Percentiles rank a stretch among this genome's conserved stretches.
Evolutionary conservation across 2,888 invertebrate genomes (phyloP).

Genomic region (Bembecia ichneumoniformis): DNA sequence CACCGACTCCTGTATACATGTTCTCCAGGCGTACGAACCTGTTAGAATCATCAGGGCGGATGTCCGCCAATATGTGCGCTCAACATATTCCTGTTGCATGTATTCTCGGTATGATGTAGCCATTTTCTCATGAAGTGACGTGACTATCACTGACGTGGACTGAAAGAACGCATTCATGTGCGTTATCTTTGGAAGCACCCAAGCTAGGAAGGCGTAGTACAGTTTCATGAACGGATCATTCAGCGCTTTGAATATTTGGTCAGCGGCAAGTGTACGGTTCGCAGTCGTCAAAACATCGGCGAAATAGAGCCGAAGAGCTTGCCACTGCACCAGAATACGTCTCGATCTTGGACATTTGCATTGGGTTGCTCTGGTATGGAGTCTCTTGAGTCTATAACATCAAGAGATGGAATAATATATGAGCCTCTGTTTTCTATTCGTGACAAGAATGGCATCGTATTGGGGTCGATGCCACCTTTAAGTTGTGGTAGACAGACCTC

Average conservation of each 20-base stretch:
- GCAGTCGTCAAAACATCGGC: background rate
- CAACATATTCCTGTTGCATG: background rate
- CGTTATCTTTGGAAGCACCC: background rate
- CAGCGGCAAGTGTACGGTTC: slow-evolving; percentile 1
- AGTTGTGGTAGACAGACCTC: no score
- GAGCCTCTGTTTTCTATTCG: no score
- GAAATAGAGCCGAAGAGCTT: background rate
- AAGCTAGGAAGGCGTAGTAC: background rate
- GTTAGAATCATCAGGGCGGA: background rate
- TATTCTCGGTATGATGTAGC: no score
- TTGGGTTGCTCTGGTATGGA: no score
- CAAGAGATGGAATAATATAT: no score
- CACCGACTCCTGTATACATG: background rate
- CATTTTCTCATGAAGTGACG: background rate
- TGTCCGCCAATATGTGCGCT: background rate
- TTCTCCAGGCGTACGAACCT: background rate
- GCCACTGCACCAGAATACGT: slow-evolving; percentile 6
- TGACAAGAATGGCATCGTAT: no score
- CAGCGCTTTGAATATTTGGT: background rate
- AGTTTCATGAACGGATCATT: slow-evolving; percentile 1
- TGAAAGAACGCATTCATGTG: slow-evolving; percentile 1
- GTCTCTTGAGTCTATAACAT: no score
- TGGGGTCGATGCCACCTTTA: no score
- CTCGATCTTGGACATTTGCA: no score
- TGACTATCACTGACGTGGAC: background rate